Evolutionary conservation across 2,797 vertebrate genomes (phyloP).

Genomic region (Tachyglossus aculeatus): DNA sequence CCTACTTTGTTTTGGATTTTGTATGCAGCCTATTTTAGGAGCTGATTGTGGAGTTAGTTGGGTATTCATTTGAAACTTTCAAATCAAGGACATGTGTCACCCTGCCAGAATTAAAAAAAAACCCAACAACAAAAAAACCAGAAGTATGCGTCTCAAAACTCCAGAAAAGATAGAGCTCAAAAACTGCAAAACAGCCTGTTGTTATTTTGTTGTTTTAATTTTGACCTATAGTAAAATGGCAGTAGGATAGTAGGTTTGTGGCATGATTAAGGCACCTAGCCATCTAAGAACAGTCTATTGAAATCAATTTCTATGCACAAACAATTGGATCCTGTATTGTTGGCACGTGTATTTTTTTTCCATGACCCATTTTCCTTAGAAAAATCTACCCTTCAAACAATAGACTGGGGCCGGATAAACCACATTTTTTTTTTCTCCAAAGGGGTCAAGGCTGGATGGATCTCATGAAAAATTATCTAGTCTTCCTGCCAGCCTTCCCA

Average conservation of each 20-base stretch:
- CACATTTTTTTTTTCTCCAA: conserved; percentile 52
- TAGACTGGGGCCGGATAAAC: conserved; percentile 41
- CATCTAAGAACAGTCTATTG: conserved; percentile 44
- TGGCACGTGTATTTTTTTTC: conserved; percentile 17
- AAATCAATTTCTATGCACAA: conserved; percentile 63
- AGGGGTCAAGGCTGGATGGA: background rate
- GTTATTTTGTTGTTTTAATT: conserved; percentile 42
- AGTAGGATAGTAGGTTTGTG: conserved; percentile 53
- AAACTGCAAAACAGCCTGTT: conserved; percentile 41
- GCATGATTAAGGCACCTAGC: conserved; percentile 58
- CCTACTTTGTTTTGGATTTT: conserved; percentile 71
- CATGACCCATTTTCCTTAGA: conserved; percentile 19
- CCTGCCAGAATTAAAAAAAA: conserved; percentile 65
- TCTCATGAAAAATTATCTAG: conserved; percentile 50
- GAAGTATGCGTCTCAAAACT: conserved; percentile 17
- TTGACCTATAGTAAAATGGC: conserved; percentile 57
- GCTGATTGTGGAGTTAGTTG: conserved; percentile 70
- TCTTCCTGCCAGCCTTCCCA: background rate
- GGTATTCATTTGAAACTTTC: conserved; percentile 65
- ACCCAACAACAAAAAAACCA: conserved; percentile 33
- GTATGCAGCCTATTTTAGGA: conserved; percentile 72
- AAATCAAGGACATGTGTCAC: conserved; percentile 43
- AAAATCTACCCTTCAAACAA: conserved; percentile 60
- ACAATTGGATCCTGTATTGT: conserved; percentile 15
- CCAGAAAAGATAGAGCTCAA: conserved; percentile 56